A percentile compares a stretch with the other conserved stretches of the same genome.
Conservation (phyloP, 2,113 vertebrate genomes). For the Phrynosoma platyrhinos region DNA sequence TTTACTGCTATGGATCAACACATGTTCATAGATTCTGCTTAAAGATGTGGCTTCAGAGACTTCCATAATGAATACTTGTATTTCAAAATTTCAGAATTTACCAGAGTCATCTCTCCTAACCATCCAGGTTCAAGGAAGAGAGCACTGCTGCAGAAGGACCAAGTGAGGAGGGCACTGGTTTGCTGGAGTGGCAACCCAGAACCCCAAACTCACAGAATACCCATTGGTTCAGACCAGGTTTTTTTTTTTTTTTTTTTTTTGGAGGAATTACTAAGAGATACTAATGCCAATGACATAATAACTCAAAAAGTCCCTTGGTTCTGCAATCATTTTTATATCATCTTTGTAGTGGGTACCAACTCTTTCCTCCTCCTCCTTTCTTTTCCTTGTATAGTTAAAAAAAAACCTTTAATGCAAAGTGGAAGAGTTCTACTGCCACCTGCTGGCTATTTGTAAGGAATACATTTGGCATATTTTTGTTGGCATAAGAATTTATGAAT, state of each 20-base stretch:
- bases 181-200: not conserved
- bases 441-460: constrained; percentile 47
- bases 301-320: not conserved
- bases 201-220: not conserved
- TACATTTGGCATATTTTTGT: not conserved
- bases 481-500: fast-evolving
- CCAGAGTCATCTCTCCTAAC: not conserved
- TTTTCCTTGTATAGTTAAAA: not conserved
- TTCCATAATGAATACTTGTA: not conserved
- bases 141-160: not conserved
- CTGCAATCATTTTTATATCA: not conserved
- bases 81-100: not conserved
- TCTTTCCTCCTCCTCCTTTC: too few species aligned
- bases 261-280: not conserved
- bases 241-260: too few species aligned
- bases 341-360: not conserved
- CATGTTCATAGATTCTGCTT: not conserved
- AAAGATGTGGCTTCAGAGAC: not conserved
- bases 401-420: not conserved
- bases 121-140: not conserved
- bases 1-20: not conserved
- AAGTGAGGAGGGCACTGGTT: not conserved
- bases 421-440: constrained; percentile 72
- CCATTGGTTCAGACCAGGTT: not conserved
- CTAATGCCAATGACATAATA: not conserved